Evolutionary conservation across 2,888 invertebrate genomes (phyloP), one percentile per base, ranked within the genome.

Genomic region (Pandemis cinnamomeana): DNA sequence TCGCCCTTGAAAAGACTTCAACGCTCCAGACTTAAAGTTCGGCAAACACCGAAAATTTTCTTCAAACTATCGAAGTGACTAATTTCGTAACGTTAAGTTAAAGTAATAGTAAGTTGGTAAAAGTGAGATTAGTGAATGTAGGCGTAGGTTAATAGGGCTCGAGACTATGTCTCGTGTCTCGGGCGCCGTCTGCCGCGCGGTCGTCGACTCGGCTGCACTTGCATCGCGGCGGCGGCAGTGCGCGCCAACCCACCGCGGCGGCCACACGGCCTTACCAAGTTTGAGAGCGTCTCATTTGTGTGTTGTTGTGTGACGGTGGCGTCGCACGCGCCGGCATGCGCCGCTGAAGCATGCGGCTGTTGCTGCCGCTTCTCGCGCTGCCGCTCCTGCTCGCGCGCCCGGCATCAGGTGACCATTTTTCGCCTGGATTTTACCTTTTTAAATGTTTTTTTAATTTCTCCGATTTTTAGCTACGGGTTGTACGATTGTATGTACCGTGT

Each of bases 1-100:
- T 87, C 90, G 92, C 90, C 92, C 92, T 92, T 92, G 91, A 92
- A 91, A 91, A 92, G 90, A 92, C 90, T 90, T 92, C 92, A 91
- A 91, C 92, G 92, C 90, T 87, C 86, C 85, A 84, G 87, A 85
- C 82, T 36, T 84, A 79, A 85, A 84, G 91, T 88, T 90, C 46
- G 64, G 13, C 5, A 58, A 58, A 58, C 27, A 41, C 7, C 11
- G 7, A 3, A 20, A 7, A 20, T 7, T 55, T 53, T 20, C 7
- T 55, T 55, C 3, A 51, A n/a, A 8, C 20, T 7, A 8, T 55
- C 8, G 15, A 53, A 55, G 20, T 20, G 53, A 55, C 53, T 4
- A 15, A 15, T 55, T 55, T 55, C 8, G 6, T 51, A 51, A n/a
- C 5, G 46, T 51, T 7, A 8, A 6, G 8, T n/a, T 55, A 20